phyloP scores from a whole-genome alignment of 2,113 vertebrate species.

The Gavia stellata region DNA sequence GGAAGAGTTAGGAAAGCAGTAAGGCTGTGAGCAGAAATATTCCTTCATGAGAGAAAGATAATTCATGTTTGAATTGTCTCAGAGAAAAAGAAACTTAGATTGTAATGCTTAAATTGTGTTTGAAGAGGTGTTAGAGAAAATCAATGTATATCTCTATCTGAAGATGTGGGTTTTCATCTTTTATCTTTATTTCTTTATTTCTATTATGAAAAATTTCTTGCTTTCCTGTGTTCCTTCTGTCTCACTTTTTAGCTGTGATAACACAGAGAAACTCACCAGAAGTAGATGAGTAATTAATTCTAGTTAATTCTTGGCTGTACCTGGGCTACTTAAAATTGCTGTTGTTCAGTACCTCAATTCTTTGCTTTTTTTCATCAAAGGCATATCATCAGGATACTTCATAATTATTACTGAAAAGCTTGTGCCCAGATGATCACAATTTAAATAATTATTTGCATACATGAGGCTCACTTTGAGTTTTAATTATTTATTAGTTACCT shows the following conservation, averaged over 20 bases:
- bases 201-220: neutral
- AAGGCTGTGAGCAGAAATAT: neutral
- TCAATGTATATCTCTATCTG: rapidly evolving
- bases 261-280: neutral
- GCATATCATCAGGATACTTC: neutral
- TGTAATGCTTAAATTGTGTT: neutral
- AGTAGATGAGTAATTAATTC: neutral
- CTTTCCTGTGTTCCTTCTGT: neutral
- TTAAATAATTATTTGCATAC: neutral
- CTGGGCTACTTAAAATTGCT: neutral
- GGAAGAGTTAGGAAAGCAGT: neutral
- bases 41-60: neutral
- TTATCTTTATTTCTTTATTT: neutral
- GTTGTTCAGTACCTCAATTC: neutral
- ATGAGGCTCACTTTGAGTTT: neutral
- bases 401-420: neutral
- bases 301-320: neutral
- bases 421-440: neutral
- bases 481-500: neutral
- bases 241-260: neutral
- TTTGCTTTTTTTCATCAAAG: neutral
- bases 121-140: neutral
- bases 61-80: neutral
- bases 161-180: neutral
- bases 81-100: neutral